Evolutionary conservation across 2,888 invertebrate genomes (phyloP).

Genomic region (Leucophenga maculata): DNA sequence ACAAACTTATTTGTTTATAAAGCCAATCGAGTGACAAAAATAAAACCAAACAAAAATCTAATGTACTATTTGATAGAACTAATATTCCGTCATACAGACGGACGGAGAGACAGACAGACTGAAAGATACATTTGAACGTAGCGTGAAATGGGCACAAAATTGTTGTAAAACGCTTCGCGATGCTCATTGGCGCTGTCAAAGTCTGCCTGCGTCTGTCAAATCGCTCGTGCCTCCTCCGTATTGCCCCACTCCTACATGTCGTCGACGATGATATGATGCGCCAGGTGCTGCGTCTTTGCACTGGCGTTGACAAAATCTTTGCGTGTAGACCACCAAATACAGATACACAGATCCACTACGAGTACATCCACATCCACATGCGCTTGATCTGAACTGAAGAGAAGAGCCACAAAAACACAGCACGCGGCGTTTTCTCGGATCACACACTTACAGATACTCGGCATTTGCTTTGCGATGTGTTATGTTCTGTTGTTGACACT

Average conservation of each 20-base stretch:
- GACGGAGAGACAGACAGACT: slow-evolving; percentile 23
- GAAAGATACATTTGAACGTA: not conserved
- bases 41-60: not conserved
- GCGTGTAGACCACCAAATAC: slow-evolving; percentile 5
- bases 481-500: slow-evolving; percentile 7
- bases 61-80: slow-evolving; percentile 58
- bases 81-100: slow-evolving; percentile 47
- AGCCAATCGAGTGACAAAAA: slow-evolving; percentile 3
- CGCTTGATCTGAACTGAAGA: too few relatives aligned
- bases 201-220: slow-evolving; percentile 41
- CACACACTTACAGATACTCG: slow-evolving; percentile 2
- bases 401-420: not conserved
- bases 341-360: too few relatives aligned
- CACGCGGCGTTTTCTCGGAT: not conserved
- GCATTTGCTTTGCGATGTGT: not conserved
- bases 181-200: slow-evolving; percentile 72
- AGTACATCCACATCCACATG: too few relatives aligned
- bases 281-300: slow-evolving; percentile 63
- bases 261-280: slow-evolving; percentile 67
- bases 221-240: slow-evolving; percentile 36
- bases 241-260: not conserved
- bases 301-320: slow-evolving; percentile 15
- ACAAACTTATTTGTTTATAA: slow-evolving; percentile 10
- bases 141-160: slow-evolving; percentile 66
- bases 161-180: slow-evolving; percentile 70